A percentile compares a stretch with the other conserved stretches of the same genome.
These are phyloP conservation scores for Pycnonotus jocosus DNA, from an alignment of 2,113 vertebrate species.

Conservation along the genomic window DNA sequence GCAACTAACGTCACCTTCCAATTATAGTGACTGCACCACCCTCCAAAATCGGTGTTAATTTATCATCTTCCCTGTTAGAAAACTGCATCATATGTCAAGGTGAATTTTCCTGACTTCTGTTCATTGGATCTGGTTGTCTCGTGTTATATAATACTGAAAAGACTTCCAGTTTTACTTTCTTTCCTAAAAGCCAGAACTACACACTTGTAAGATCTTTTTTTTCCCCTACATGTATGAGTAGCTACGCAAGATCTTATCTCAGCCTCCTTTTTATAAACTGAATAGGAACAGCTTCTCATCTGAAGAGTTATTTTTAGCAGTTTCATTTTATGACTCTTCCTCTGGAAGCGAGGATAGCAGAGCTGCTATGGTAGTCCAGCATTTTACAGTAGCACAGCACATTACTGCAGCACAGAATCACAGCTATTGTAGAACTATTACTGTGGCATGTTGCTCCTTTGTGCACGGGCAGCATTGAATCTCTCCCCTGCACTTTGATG, in stretches of 20 bases:
- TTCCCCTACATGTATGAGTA: neutral
- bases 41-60: constrained; percentile 59
- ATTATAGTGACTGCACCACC: constrained; percentile 49
- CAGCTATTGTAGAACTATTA: neutral
- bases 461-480: neutral
- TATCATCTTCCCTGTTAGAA: constrained; percentile 48
- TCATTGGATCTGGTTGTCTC: neutral
- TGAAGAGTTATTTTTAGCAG: constrained; percentile 41
- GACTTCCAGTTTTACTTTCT: constrained; percentile 13
- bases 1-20: constrained; percentile 38
- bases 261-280: constrained; percentile 18
- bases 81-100: constrained; percentile 45
- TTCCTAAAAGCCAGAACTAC: neutral
- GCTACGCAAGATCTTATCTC: neutral
- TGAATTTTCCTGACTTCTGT: constrained; percentile 37
- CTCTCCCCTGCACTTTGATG: neutral
- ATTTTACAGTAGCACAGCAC: neutral
- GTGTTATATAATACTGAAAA: constrained; percentile 1
- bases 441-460: neutral
- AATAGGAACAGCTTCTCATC: constrained; percentile 25
- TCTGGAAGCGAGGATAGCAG: constrained; percentile 25
- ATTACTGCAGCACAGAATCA: neutral
- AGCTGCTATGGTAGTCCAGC: constrained; percentile 8
- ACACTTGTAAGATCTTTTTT: neutral
- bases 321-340: constrained; percentile 35